Evolutionary conservation across 2,888 invertebrate genomes (phyloP).

Genomic region (Melanotus villosus): DNA sequence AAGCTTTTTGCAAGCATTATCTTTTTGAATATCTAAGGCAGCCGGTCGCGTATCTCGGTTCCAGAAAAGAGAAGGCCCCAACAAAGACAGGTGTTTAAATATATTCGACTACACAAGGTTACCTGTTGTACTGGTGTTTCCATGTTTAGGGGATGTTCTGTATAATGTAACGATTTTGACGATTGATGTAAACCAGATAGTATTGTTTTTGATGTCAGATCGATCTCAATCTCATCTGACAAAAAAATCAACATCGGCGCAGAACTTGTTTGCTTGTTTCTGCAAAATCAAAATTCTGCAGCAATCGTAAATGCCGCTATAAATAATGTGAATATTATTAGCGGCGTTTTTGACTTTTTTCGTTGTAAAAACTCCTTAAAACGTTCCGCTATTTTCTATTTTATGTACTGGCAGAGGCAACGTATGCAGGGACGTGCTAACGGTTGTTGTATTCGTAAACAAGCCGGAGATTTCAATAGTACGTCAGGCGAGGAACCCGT

Average conservation of each 20-base stretch:
- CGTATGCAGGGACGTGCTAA: constrained; percentile 4
- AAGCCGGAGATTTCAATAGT: constrained; percentile 40
- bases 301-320: constrained; percentile 3
- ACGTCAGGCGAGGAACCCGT: constrained; percentile 38
- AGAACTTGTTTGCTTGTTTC: constrained; percentile 39
- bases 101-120: constrained; percentile 47
- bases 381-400: background rate
- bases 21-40: constrained; percentile 48
- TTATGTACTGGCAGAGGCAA: background rate
- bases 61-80: constrained; percentile 28
- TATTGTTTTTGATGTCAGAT: constrained; percentile 53
- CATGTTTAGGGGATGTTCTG: constrained; percentile 54
- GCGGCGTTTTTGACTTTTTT: background rate
- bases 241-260: constrained; percentile 42
- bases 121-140: constrained; percentile 47
- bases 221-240: constrained; percentile 49
- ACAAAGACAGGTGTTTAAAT: constrained; percentile 52
- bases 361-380: background rate
- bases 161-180: constrained; percentile 53
- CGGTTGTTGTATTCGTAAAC: constrained; percentile 33
- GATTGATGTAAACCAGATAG: constrained; percentile 54
- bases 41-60: constrained; percentile 27
- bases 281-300: constrained; percentile 27
- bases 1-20: constrained; percentile 46
- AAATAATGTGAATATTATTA: background rate